Percentiles rank a stretch among this genome's conserved stretches.
phyloP scores from a whole-genome alignment of 2,888 invertebrate species.

The Lasioglossum malachurum region DNA sequence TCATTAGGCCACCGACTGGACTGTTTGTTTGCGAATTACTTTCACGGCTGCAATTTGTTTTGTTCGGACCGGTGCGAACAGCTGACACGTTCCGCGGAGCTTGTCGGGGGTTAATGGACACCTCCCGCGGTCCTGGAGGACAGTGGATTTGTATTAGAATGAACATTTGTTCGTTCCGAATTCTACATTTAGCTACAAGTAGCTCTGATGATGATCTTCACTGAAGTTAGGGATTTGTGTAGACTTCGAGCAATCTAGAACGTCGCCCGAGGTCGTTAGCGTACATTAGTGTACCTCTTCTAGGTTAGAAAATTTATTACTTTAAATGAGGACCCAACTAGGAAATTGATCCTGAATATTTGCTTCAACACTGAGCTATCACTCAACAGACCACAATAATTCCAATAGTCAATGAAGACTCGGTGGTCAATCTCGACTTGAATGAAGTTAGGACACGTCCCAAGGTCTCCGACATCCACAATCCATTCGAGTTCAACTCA shows the following conservation, averaged over 20 bases:
- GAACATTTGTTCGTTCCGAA: background rate
- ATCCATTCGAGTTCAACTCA: background rate
- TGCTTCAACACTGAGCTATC: background rate
- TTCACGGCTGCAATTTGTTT: background rate
- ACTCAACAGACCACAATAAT: background rate
- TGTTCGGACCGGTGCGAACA: background rate
- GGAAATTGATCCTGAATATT: too few relatives aligned
- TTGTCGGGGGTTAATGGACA: background rate
- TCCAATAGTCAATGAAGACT: background rate
- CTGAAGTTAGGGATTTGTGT: background rate
- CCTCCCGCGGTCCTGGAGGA: background rate
- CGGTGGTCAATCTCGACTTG: background rate
- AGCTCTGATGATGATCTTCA: background rate
- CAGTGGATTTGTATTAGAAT: background rate
- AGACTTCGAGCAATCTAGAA: background rate
- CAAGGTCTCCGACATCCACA: background rate
- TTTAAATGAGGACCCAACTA: too few relatives aligned
- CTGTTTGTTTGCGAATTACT: conserved; percentile 23
- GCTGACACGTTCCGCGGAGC: background rate
- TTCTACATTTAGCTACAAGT: background rate
- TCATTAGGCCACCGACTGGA: background rate
- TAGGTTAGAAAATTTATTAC: background rate
- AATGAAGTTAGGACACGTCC: background rate
- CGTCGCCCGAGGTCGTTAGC: background rate
- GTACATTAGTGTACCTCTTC: background rate